Conservation (phyloP, 1,140 invertebrate genomes). For the Drosophila ercepeae region DNA sequence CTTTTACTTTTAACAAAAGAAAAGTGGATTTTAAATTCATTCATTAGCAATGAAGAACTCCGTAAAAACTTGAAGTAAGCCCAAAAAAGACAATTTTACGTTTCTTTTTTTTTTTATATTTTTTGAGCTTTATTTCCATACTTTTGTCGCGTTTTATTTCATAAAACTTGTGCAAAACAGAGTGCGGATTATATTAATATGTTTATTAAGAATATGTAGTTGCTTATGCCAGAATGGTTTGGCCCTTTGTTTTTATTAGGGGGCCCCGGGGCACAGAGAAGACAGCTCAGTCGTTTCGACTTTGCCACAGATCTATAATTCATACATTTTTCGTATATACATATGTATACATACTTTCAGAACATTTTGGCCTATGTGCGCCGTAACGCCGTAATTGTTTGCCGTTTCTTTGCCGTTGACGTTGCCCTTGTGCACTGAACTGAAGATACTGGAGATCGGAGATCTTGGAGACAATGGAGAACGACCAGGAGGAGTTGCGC, state of each 20-base stretch:
- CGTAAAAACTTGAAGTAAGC: not conserved
- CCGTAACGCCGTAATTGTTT: conserved; percentile 1
- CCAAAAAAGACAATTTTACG: conserved; percentile 5
- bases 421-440: conserved; percentile 2
- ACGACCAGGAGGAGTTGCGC: conserved; percentile 70
- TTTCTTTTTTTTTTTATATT: conserved; percentile 13
- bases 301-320: conserved; percentile 8
- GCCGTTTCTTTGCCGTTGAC: not conserved
- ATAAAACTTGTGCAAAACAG: not conserved
- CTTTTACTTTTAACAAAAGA: not conserved
- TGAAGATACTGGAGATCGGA: conserved; percentile 16
- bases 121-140: not conserved
- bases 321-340: conserved; percentile 7
- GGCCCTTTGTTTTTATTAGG: not conserved
- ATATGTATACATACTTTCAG: conserved; percentile 19
- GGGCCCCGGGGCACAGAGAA: not conserved
- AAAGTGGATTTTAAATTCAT: not conserved
- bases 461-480: conserved; percentile 52
- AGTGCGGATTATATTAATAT: not conserved
- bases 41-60: conserved; percentile 13
- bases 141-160: not conserved
- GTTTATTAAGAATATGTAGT: not conserved
- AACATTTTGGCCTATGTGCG: conserved; percentile 19
- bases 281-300: not conserved
- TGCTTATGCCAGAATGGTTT: not conserved